phyloP scores from a whole-genome alignment of 2,113 vertebrate genomes.

The Ceuthmochares aereus region DNA sequence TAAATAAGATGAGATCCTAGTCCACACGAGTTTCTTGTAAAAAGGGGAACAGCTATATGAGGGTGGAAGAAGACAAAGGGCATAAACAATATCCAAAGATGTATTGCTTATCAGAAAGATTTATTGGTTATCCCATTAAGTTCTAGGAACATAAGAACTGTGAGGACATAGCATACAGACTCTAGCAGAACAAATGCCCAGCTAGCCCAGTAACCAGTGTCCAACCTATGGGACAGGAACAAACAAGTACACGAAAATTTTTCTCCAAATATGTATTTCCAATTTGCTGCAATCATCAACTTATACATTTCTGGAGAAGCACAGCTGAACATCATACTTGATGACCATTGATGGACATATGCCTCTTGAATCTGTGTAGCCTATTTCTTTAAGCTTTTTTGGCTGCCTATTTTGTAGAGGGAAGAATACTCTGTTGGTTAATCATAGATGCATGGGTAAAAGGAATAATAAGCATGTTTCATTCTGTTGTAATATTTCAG shows the following conservation, averaged over 20 bases:
- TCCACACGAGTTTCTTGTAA: not conserved
- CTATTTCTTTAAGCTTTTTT: not conserved
- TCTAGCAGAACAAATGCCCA: not conserved
- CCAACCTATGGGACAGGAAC: not conserved
- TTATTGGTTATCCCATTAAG: not conserved
- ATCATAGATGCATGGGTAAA: not conserved
- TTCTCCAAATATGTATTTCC: not conserved
- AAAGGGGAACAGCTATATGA: not conserved
- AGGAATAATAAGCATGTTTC: not conserved
- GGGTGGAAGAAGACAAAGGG: not conserved
- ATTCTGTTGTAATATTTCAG: not conserved
- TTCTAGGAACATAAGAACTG: not conserved
- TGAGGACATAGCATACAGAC: not conserved
- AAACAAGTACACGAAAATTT: not conserved
- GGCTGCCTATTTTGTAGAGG: not conserved
- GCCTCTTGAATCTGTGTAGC: not conserved
- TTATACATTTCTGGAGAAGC: not conserved
- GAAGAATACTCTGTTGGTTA: not conserved
- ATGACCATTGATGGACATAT: not conserved
- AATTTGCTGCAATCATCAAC: not conserved
- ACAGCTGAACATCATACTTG: not conserved
- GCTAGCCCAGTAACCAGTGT: not conserved
- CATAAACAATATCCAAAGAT: not conserved
- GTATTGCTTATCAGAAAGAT: not conserved
- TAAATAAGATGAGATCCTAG: not conserved